A percentile compares a stretch with the other conserved stretches of the same genome.
Evolutionary conservation across 2,797 vertebrate genomes (phyloP).

Genomic region (Telmatherina bonti): DNA sequence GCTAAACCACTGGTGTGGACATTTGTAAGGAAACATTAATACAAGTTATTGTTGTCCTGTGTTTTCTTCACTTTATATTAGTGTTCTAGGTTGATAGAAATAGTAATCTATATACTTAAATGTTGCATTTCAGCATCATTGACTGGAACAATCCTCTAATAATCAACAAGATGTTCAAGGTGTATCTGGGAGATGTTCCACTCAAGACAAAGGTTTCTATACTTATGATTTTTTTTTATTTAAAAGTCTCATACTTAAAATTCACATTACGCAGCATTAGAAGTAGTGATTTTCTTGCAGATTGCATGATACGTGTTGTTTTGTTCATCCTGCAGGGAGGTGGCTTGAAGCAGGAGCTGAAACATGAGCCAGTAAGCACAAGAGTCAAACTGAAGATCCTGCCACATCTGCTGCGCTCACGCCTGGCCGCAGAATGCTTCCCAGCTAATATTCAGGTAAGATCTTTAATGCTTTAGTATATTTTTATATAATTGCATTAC

Average conservation of each 20-base stretch:
- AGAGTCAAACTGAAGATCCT: conserved; percentile 98
- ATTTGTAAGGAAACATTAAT: no score
- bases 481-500: not conserved
- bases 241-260: not conserved
- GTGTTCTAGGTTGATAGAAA: not conserved
- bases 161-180: conserved; percentile 97
- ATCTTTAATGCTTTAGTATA: not conserved
- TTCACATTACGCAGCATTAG: not conserved
- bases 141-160: conserved; percentile 98
- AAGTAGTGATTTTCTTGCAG: not conserved
- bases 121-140: conserved; percentile 87
- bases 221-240: not conserved
- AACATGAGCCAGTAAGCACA: conserved; percentile 96
- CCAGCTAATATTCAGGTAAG: conserved; percentile 96
- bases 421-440: conserved; percentile 95
- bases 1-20: not conserved
- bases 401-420: conserved; percentile 94
- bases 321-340: conserved; percentile 81
- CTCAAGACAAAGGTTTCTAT: conserved; percentile 94
- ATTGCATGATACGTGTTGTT: not conserved
- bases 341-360: conserved; percentile 93
- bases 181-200: conserved; percentile 98
- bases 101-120: not conserved
- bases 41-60: not conserved
- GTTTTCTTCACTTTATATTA: not conserved